phyloP scores from a whole-genome alignment of 2,888 invertebrate species.

The Endomychus coccineus region DNA sequence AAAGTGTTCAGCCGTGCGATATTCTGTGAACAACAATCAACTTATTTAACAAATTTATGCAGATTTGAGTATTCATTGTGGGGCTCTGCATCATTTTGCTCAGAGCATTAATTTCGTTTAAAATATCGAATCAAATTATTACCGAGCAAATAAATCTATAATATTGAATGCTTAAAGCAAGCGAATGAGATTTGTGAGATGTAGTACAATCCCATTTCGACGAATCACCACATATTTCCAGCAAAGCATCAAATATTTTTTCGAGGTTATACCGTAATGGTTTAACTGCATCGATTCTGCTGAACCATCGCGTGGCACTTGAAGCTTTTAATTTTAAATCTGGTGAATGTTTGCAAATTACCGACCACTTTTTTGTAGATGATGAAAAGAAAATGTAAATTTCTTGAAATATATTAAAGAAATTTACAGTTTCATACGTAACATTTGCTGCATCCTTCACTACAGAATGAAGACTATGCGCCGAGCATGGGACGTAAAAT shows the following conservation, averaged over 20 bases:
- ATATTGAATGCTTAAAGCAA: too few relatives aligned
- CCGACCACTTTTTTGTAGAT: conserved; percentile 22
- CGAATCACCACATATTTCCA: conserved; percentile 16
- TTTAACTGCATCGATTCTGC: conserved; percentile 15
- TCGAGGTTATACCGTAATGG: conserved; percentile 12
- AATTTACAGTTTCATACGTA: conserved; percentile 18
- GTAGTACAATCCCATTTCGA: conserved; percentile 18
- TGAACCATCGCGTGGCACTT: conserved; percentile 17
- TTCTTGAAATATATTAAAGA: conserved; percentile 15
- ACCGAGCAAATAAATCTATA: too few relatives aligned
- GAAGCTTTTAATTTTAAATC: conserved; percentile 22
- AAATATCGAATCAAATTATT: too few relatives aligned
- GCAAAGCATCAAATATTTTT: conserved; percentile 21
- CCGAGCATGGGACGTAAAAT: conserved; percentile 27
- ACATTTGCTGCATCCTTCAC: conserved; percentile 26
- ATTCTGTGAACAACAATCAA: too few relatives aligned
- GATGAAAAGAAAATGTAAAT: conserved; percentile 26
- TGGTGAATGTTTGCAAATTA: conserved; percentile 19
- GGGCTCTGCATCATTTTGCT: too few relatives aligned
- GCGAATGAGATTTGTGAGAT: conserved; percentile 17
- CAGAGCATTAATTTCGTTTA: too few relatives aligned
- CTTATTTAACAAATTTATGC: too few relatives aligned
- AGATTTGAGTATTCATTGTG: too few relatives aligned
- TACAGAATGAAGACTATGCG: conserved; percentile 28
- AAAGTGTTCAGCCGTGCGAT: too few relatives aligned